Evolutionary conservation across 2,797 vertebrate species (phyloP), one percentile per base, ranked within the genome.

Genomic region (Characodon lateralis): DNA sequence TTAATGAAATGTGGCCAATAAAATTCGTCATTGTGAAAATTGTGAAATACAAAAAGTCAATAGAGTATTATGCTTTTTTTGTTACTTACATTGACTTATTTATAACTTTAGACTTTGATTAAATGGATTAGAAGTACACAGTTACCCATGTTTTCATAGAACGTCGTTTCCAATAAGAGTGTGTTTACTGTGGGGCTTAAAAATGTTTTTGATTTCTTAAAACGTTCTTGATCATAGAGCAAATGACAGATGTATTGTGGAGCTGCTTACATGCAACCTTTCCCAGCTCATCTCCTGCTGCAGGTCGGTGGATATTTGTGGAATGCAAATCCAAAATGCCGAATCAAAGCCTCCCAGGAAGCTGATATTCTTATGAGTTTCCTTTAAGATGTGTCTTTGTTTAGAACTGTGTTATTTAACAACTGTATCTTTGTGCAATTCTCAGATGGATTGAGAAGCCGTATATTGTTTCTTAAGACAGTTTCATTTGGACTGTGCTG

Each of bases 321-420:
- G 41, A 66, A 73, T 51, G 50, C 46, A 51, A 78, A 78, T 72
- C 3, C 35, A 35, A 35, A 3, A 35, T 72, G 71, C 56, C 50
- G 12, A 76, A 50, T 2, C 20, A 68, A 6, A 76, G 16, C 16
- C 51, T 16, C 4, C 16, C 16, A 1, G 16, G 16, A 53, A 53
- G n/a, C 3, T 55, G 31, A 39, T 41, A 24, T 66, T 72, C 46
- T 76, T 28, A 73, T 28, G 63, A 72, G 58, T 13, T 0, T 73
- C 59, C 0, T 78, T 68, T 69, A 69, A 26, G 41, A 46, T 26
- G n/a, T 70, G 18, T 26, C 13, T 28, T 13, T 8, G 14, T 26
- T 26, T 13, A 59, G n/a, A 26, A 13, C 4, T 68, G 41, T 9
- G 16, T 66, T 66, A 65, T 39, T 18, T 63, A 63, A 16, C 1